These are phyloP conservation scores for Eremobia ochroleuca DNA, from an alignment of 2,888 invertebrate species.

Conservation along the genomic window DNA sequence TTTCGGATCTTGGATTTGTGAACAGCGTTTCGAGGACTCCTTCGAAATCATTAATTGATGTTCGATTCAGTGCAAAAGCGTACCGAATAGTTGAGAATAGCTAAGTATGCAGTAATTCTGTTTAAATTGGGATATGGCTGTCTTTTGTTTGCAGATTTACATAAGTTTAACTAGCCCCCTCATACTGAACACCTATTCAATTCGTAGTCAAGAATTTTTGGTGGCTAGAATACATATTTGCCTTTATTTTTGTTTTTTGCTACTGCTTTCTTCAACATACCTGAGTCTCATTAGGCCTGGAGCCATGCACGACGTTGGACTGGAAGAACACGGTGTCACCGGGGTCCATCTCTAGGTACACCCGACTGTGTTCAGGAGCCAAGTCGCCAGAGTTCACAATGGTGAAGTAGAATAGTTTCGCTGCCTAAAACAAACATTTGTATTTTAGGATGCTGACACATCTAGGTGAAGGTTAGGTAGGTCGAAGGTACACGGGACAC, in stretches of 20 bases:
- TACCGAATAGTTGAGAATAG: neutral
- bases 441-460: neutral
- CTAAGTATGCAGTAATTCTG: neutral
- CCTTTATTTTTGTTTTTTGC: neutral
- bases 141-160: neutral
- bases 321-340: slow-evolving; percentile 97
- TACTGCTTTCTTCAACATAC: slow-evolving; percentile 74
- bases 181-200: neutral
- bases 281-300: slow-evolving; percentile 94
- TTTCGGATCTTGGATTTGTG: neutral
- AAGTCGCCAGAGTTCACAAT: slow-evolving; percentile 81
- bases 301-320: slow-evolving; percentile 95
- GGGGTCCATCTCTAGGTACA: slow-evolving; percentile 94
- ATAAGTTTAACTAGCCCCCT: neutral
- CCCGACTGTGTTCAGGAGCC: slow-evolving; percentile 80
- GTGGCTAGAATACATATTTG: neutral
- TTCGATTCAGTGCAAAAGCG: neutral
- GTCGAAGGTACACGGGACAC: neutral
- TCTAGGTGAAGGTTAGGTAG: too few species aligned
- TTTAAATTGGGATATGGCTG: neutral
- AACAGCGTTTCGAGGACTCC: neutral
- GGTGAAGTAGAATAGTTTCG: slow-evolving; percentile 93
- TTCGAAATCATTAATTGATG: neutral
- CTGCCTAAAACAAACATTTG: slow-evolving; percentile 38
- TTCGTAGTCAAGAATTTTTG: neutral